Conservation (phyloP, 23 tunicate species). For the Phallusia fumigata region DNA sequence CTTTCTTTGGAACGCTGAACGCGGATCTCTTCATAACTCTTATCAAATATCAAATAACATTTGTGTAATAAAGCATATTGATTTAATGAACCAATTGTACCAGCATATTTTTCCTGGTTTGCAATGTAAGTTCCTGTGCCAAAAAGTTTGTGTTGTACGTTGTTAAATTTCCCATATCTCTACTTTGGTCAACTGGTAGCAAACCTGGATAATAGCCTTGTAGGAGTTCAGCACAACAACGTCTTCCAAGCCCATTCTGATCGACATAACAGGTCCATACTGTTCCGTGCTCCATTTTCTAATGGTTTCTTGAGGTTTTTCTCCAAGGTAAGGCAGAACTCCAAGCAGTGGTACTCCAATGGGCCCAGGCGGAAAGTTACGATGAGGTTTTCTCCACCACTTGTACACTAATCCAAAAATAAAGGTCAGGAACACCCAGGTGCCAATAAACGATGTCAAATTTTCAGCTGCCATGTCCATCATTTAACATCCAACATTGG, state of each 20-base stretch:
- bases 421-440: background rate
- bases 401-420: background rate
- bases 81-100: no score
- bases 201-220: background rate
- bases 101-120: no score
- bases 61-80: no score
- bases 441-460: background rate
- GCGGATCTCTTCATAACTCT: no score
- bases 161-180: no score
- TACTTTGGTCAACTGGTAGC: background rate
- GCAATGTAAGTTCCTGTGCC: no score
- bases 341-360: conserved; percentile 13
- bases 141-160: no score
- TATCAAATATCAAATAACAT: no score
- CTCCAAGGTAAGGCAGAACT: conserved; percentile 10
- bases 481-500: no score
- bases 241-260: conserved; percentile 14
- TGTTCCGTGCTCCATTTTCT: background rate
- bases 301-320: background rate
- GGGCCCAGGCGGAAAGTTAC: conserved; percentile 7
- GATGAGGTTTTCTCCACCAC: background rate
- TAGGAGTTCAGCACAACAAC: background rate
- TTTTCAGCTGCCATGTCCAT: background rate
- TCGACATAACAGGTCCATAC: conserved; percentile 11
- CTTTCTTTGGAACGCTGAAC: no score